A percentile compares a stretch with the other conserved stretches of the same genome.
Evolutionary conservation across 2,113 vertebrate species (phyloP).

Genomic region (Canis aureus): DNA sequence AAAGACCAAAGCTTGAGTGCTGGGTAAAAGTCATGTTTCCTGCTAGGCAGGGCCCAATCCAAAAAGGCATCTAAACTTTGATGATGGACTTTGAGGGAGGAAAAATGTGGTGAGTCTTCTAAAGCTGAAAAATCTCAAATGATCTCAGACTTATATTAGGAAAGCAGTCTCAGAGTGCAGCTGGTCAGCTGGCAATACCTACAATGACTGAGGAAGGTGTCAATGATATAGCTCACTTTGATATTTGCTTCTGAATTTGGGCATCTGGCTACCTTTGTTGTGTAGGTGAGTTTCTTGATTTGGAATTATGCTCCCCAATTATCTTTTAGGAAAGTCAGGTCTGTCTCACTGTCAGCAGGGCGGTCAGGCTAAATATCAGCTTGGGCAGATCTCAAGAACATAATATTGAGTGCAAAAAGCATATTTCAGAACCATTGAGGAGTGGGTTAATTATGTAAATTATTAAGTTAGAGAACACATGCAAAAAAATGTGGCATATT

Average conservation of each 20-base stretch:
- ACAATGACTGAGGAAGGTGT: background rate
- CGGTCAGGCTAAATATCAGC: background rate
- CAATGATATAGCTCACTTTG: background rate
- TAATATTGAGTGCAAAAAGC: background rate
- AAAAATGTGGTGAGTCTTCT: background rate
- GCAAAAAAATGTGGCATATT: background rate
- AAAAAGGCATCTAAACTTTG: background rate
- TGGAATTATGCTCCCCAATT: background rate
- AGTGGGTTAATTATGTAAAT: background rate
- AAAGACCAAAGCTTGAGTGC: background rate
- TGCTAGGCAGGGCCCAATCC: background rate
- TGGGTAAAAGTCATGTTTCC: constrained; percentile 8
- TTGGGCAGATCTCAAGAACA: background rate
- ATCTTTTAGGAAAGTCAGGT: background rate
- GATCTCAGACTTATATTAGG: background rate
- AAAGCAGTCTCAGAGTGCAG: background rate
- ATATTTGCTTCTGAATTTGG: background rate
- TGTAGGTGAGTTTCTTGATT: background rate
- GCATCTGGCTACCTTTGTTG: background rate
- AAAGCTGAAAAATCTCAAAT: constrained; percentile 7
- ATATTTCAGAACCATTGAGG: background rate
- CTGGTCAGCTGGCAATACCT: too few relatives aligned
- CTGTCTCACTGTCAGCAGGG: background rate
- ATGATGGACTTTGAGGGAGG: background rate
- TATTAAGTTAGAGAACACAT: background rate